These are phyloP conservation scores for Aythya baeri DNA, from an alignment of 2,113 vertebrate genomes.

Conservation along the genomic window DNA sequence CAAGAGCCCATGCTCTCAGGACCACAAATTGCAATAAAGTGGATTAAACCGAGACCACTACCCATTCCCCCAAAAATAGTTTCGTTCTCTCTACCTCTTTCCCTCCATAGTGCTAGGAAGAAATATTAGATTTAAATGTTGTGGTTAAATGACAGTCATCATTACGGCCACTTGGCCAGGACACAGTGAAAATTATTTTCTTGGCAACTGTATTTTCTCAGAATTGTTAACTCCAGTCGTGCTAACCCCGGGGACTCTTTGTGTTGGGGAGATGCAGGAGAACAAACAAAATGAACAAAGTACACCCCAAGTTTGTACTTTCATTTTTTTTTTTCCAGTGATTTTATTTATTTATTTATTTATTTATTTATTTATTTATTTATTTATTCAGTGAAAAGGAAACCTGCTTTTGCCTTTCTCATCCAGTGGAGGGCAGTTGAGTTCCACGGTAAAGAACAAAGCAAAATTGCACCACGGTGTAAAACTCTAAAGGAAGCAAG, in stretches of 20 bases:
- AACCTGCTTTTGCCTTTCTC: conserved; percentile 32
- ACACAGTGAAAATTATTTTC: not conserved
- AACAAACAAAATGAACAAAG: not conserved
- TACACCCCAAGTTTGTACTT: not conserved
- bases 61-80: not conserved
- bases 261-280: not conserved
- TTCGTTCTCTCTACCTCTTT: not conserved
- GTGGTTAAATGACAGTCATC: not conserved
- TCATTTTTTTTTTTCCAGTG: not conserved
- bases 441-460: conserved; percentile 40
- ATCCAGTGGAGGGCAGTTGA: conserved; percentile 82
- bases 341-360: not conserved
- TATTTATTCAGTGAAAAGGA: too few relatives aligned
- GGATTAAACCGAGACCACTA: not conserved
- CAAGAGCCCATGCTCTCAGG: not conserved
- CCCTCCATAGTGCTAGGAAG: not conserved
- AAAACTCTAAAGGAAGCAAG: conserved; percentile 54
- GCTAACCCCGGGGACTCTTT: not conserved
- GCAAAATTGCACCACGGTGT: not conserved
- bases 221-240: not conserved
- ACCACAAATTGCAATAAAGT: not conserved
- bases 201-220: not conserved
- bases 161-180: not conserved
- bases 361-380: not conserved
- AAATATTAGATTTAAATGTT: not conserved